These are phyloP conservation scores for Opisthocomus hoazin DNA, from an alignment of 2,113 vertebrate species.

Conservation along the genomic window DNA sequence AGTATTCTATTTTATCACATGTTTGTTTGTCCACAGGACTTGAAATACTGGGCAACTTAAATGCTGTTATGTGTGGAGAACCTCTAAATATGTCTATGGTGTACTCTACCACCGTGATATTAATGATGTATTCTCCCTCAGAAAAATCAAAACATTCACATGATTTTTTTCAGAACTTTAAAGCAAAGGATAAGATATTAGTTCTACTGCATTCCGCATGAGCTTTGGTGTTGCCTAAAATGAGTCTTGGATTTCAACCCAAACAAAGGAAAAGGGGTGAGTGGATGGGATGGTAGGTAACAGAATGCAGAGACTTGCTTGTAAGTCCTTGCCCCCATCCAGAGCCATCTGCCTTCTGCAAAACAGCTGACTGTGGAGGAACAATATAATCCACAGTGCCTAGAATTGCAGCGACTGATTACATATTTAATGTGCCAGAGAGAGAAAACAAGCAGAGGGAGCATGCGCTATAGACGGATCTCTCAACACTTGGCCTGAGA, in stretches of 20 bases:
- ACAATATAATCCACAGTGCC: background rate
- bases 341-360: background rate
- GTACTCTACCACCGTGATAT: background rate
- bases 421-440: background rate
- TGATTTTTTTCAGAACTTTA: background rate
- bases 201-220: fast-evolving
- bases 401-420: background rate
- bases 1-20: background rate
- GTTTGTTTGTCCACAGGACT: background rate
- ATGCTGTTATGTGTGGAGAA: background rate
- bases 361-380: background rate
- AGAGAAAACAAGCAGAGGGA: background rate
- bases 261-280: background rate
- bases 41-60: constrained; percentile 42
- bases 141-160: background rate
- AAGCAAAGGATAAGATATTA: background rate
- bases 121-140: background rate
- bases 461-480: background rate
- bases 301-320: background rate
- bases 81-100: constrained; percentile 11
- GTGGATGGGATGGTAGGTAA: no score
- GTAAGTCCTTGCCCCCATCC: background rate
- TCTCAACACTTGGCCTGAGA: background rate
- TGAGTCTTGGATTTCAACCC: background rate
- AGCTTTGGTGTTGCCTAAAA: background rate